These are phyloP conservation scores for Galerucella calmariensis DNA, from an alignment of 2,888 invertebrate species.

Conservation along the genomic window DNA sequence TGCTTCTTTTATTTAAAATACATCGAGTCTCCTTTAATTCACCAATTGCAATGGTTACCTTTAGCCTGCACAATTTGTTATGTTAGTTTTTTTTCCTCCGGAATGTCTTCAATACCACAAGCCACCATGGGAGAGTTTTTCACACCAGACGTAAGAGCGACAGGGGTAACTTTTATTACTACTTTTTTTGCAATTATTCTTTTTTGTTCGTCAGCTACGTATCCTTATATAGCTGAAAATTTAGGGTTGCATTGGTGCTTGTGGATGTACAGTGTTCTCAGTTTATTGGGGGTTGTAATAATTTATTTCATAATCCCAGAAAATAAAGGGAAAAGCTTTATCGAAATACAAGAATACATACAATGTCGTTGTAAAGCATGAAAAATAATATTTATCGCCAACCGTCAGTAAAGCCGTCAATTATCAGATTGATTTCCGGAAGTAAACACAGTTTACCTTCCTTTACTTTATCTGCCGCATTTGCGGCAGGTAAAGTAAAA, in stretches of 20 bases:
- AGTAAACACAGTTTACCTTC: no score
- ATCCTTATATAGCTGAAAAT: constrained; percentile 37
- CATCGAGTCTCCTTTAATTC: background rate
- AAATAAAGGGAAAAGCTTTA: constrained; percentile 45
- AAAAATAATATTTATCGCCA: background rate
- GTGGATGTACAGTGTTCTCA: constrained; percentile 40
- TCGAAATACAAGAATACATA: constrained; percentile 38
- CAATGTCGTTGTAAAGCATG: background rate
- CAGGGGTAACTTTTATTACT: constrained; percentile 62
- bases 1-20: background rate
- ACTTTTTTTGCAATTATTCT: constrained; percentile 33
- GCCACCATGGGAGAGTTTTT: constrained; percentile 84
- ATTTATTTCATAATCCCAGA: constrained; percentile 43
- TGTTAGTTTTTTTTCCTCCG: constrained; percentile 76
- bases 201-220: constrained; percentile 42
- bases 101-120: constrained; percentile 82
- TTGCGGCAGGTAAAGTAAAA: no score
- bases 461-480: no score
- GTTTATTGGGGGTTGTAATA: constrained; percentile 34
- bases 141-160: constrained; percentile 78
- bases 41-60: constrained; percentile 70
- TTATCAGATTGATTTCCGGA: no score
- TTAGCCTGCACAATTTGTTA: constrained; percentile 75
- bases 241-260: constrained; percentile 39
- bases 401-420: no score